Base-by-base conservation (phyloP, 2,888 invertebrate genomes). In the Tachystola acroxantha region DNA sequence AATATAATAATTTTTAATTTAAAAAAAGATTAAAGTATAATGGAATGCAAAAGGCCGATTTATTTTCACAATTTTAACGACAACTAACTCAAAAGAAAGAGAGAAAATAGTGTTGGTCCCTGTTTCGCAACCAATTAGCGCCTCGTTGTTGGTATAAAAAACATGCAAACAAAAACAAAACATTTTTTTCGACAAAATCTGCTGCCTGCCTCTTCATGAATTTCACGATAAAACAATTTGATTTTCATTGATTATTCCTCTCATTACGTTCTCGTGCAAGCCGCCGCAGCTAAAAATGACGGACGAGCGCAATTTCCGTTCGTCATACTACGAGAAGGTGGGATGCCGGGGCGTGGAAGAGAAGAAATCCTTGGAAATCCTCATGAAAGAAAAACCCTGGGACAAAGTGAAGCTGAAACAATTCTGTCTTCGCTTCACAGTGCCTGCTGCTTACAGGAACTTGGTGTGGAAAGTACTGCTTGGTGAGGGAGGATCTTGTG, bases 321-420 rank as follows among this genome's bases (percentile, higher is more conserved):
- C 94, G 0, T 91, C 93, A 2, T 94, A 94, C 62, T 94, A 94
- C 56, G 94, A 94, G 74, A 94, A 94, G 82, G 95, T 96, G 7
- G 96, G 96, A 24, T 96, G 96, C 74, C 91, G 94, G 46, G 94
- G 94, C 51, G 95, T 96, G 0, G 96, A 96, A 75, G 95, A 95
- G 63, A 96, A 95, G 71, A 96, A 95, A 78, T 96, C 96, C 0
- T 78, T 97, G 27, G 96, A 97, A 81, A 95, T 96, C 58, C 78
- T 97, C 7, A 82, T 97, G 56, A 95, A 96, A 62, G 96, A 97
- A 50, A 94, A 93, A 58, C 93, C 92, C 9, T 88, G 93, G 71
- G 96, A 95, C 64, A 89, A 89, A 59, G 89, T 89, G 5, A 95
- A 95, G 72, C 67, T 97, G 16, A 92, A 92, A 57, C 95, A 96